A percentile compares a stretch with the other conserved stretches of the same genome.
phyloP scores from a whole-genome alignment of 2,113 vertebrate species.

The Gopherus evgoodei region DNA sequence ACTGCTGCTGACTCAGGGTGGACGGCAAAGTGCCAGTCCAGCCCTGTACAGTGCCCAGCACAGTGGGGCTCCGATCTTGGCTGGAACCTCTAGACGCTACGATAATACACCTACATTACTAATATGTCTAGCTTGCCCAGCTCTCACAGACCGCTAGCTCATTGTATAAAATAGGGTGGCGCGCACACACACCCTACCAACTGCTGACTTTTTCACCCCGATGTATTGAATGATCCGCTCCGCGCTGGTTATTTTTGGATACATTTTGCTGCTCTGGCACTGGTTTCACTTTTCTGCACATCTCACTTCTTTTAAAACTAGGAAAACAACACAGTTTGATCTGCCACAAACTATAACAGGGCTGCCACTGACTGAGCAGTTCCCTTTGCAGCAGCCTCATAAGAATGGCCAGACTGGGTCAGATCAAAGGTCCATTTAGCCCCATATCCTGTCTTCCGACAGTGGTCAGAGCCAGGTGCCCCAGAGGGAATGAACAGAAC shows the following conservation, averaged over 20 bases:
- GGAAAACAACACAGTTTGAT: conserved; percentile 1
- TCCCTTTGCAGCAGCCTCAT: too few relatives aligned
- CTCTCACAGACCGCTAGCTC: neutral
- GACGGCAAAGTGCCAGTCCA: neutral
- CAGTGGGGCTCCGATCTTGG: too few relatives aligned
- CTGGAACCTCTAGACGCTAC: neutral
- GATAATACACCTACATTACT: neutral
- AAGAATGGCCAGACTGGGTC: too few relatives aligned
- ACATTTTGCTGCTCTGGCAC: neutral
- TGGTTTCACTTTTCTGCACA: conserved; percentile 26
- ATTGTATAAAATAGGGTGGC: neutral
- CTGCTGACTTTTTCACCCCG: neutral
- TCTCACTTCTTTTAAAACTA: conserved; percentile 39
- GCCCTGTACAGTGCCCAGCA: neutral
- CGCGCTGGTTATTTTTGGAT: neutral
- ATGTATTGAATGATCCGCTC: neutral
- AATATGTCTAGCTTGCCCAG: neutral
- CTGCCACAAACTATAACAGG: neutral
- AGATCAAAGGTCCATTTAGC: too few relatives aligned
- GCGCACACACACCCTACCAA: too few relatives aligned
- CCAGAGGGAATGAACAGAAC: too few relatives aligned
- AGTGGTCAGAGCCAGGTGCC: too few relatives aligned
- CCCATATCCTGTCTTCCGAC: too few relatives aligned
- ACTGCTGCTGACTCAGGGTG: accelerated
- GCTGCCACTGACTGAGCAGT: too few relatives aligned